Conservation (phyloP, 2,113 vertebrate species). For the Silurus asotus region DNA sequence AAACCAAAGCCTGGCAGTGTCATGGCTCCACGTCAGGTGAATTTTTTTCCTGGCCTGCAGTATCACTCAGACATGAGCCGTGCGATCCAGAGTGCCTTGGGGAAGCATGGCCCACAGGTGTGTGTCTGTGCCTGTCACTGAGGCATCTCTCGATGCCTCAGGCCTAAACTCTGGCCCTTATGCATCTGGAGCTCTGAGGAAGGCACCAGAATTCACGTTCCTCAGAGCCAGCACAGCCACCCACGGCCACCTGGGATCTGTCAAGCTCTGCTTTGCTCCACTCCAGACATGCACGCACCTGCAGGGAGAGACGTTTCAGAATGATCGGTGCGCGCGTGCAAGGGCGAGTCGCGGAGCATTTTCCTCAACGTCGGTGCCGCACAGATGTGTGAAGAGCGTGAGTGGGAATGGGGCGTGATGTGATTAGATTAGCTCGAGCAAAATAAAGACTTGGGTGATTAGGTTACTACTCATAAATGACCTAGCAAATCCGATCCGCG, state of each 20-base stretch:
- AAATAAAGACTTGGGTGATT: constrained; percentile 37
- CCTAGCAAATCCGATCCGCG: constrained; percentile 35
- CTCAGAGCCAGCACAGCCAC: constrained; percentile 30
- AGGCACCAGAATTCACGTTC: constrained; percentile 14
- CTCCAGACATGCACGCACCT: constrained; percentile 24
- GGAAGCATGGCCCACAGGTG: constrained; percentile 42
- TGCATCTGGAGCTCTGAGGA: constrained; percentile 39
- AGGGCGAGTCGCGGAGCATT: constrained; percentile 27
- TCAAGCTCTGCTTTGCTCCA: constrained; percentile 37
- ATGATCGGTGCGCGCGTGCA: constrained; percentile 3
- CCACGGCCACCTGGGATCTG: constrained; percentile 52
- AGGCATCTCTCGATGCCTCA: constrained; percentile 35
- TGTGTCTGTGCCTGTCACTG: constrained; percentile 50
- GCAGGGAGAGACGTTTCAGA: constrained; percentile 14
- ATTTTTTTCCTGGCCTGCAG: constrained; percentile 25
- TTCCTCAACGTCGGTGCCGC: constrained; percentile 19
- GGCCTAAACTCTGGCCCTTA: constrained; percentile 41
- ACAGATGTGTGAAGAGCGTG: constrained; percentile 17
- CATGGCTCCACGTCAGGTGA: constrained; percentile 30
- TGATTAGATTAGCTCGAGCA: constrained; percentile 39
- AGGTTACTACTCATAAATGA: constrained; percentile 47
- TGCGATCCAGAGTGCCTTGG: constrained; percentile 35
- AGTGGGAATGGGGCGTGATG: constrained; percentile 13
- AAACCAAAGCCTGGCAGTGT: constrained; percentile 35
- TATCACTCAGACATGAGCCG: constrained; percentile 24